A percentile compares a stretch with the other conserved stretches of the same genome.
These are phyloP conservation scores for Ictalurus furcatus DNA, from an alignment of 2,113 vertebrate species.

Conservation along the genomic window DNA sequence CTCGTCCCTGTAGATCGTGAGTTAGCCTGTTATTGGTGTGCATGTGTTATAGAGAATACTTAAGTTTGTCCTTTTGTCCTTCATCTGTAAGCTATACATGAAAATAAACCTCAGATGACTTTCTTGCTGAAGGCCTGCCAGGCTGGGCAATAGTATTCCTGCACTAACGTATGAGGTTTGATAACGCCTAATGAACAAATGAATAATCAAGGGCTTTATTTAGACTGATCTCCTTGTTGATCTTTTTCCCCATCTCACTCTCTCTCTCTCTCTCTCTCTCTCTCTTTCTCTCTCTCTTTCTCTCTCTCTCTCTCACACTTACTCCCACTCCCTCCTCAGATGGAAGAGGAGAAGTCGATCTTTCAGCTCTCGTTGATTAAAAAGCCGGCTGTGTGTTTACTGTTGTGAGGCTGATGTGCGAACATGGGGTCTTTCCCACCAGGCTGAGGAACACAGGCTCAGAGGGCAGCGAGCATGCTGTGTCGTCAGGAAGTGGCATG, in stretches of 20 bases:
- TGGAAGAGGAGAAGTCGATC: slow-evolving; percentile 24
- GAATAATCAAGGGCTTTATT: slow-evolving; percentile 44
- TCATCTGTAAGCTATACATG: slow-evolving; percentile 28
- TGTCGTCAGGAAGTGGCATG: slow-evolving; percentile 38
- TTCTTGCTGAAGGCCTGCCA: slow-evolving; percentile 12
- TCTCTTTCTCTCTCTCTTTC: slow-evolving; percentile 12
- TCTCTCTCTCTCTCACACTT: slow-evolving; percentile 4
- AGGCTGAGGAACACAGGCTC: slow-evolving; percentile 56
- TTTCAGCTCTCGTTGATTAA: slow-evolving; percentile 44
- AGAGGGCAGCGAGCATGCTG: slow-evolving; percentile 25
- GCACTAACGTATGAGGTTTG: slow-evolving; percentile 38
- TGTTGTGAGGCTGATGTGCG: slow-evolving; percentile 41
- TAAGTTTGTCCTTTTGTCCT: slow-evolving; percentile 39
- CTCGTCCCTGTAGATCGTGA: not conserved
- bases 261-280: slow-evolving; percentile 5
- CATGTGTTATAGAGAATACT: not conserved
- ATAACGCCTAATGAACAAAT: slow-evolving; percentile 45
- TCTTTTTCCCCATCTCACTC: not conserved
- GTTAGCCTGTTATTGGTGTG: not conserved
- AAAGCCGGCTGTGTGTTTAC: slow-evolving; percentile 54
- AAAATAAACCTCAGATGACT: slow-evolving; percentile 40
- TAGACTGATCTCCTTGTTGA: slow-evolving; percentile 38
- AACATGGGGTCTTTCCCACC: slow-evolving; percentile 64
- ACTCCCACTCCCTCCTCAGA: not conserved
- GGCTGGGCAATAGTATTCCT: slow-evolving; percentile 34